phyloP scores from a whole-genome alignment of 2,888 invertebrate genomes.

The Dicranocentrus wangi region DNA sequence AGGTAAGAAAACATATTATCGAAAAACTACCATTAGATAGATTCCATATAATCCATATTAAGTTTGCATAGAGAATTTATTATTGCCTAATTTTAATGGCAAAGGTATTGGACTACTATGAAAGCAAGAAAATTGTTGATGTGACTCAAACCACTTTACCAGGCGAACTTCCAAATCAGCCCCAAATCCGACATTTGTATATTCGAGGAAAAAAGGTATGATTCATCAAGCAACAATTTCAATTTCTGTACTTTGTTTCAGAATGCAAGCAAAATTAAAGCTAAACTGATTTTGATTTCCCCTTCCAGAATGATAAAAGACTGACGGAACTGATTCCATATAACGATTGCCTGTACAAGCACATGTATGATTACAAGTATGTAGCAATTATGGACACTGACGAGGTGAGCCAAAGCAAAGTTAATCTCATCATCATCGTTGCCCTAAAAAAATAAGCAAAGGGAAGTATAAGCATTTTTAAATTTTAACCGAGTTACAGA shows the following conservation, averaged over 20 bases:
- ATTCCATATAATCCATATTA: no score
- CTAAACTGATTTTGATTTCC: neutral
- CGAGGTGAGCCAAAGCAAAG: constrained; percentile 73
- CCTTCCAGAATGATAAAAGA: constrained; percentile 74
- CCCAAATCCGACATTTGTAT: constrained; percentile 73
- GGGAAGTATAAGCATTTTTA: neutral
- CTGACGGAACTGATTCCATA: constrained; percentile 76
- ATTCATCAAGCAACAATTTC: neutral
- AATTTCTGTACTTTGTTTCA: neutral
- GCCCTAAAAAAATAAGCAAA: neutral
- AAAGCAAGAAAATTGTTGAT: constrained; percentile 72
- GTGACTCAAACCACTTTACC: constrained; percentile 74
- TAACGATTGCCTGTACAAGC: constrained; percentile 76
- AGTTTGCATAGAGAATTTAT: no score
- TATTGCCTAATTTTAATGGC: no score
- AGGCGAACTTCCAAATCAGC: constrained; percentile 74
- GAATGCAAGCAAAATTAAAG: neutral
- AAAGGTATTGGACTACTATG: constrained; percentile 72
- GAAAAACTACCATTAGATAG: neutral
- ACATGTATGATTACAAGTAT: constrained; percentile 75
- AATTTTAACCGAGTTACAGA: constrained; percentile 18
- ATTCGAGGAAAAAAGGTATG: constrained; percentile 74
- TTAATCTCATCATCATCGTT: neutral
- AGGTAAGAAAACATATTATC: constrained; percentile 71
- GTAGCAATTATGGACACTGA: constrained; percentile 76